These are phyloP conservation scores for Ctenoplectra terminalis DNA, from an alignment of 1,140 invertebrate species.

Conservation along the genomic window DNA sequence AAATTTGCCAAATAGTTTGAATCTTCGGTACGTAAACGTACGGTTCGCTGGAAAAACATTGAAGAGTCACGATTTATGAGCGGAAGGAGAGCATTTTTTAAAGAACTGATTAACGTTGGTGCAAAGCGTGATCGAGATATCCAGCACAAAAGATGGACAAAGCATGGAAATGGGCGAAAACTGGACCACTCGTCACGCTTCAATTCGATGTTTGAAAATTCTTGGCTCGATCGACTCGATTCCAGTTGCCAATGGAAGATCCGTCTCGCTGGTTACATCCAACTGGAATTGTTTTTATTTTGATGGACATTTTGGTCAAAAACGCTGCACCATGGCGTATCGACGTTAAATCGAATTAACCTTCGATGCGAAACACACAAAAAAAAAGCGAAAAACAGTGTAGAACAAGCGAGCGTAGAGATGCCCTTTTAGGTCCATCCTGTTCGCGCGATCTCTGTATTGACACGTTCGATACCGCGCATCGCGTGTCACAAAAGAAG, in stretches of 20 bases:
- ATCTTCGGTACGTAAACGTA: background rate
- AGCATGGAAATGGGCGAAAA: background rate
- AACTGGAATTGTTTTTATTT: conserved; percentile 43
- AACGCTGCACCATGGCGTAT: background rate
- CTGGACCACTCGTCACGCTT: no score
- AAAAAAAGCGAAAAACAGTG: background rate
- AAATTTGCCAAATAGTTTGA: background rate
- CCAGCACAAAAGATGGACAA: background rate
- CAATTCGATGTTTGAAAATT: conserved; percentile 29
- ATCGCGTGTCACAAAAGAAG: background rate
- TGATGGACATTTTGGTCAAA: conserved; percentile 34
- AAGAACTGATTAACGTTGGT: no score
- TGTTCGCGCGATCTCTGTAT: background rate
- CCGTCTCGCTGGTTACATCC: conserved; percentile 15
- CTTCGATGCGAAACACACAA: background rate
- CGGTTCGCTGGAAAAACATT: background rate
- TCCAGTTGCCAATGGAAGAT: background rate
- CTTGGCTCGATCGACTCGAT: background rate
- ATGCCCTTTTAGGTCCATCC: background rate
- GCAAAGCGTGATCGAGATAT: background rate
- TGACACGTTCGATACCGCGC: background rate
- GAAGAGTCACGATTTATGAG: no score
- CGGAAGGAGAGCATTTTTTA: no score
- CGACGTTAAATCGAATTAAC: conserved; percentile 41
- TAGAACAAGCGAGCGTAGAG: background rate